Evolutionary conservation across 2,888 invertebrate species (phyloP), one percentile per base, ranked within the genome.

Genomic region (Phytoseiulus persimilis): DNA sequence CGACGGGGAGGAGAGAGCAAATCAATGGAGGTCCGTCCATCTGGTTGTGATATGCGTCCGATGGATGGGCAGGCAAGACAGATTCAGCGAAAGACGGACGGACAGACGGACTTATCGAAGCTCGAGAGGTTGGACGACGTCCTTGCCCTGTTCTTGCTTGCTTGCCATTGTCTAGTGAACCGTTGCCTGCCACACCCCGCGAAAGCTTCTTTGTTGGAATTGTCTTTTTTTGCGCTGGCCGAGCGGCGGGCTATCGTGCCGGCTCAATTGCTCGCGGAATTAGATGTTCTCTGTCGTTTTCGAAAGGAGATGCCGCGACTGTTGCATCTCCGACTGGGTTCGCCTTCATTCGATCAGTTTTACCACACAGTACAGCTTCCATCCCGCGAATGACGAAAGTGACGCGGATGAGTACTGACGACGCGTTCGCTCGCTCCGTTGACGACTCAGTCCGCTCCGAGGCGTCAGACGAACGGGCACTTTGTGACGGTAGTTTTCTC

Each of bases 101-200:
- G 46, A 46, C 65, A 2, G 5, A 11, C 65, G 23, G 65, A 65
- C 28, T 65, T 6, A 65, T 65, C 65, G 65, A 65, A 65, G 65
- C 65, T 65, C 65, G 65, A 65, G 28, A 65, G 65, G 65, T 65
- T 65, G 65, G 65, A 65, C 65, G 65, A 65, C 65, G 65, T 65
- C 65, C 65, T 65, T 65, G 65, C 65, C 65, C 65, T 65, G 65
- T 65, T 65, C 65, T 65, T 65, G 65, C 65, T 65, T 65, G 65
- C 65, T 28, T 65, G 65, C 65, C 65, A 65, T 65, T 65, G 65
- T 65, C 65, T 65, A 14, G 5, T 65, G 65, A 28, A 65, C 14
- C 65, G 65, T 28, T 65, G 65, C 65, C 65, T 65, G 65, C 65
- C 65, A 65, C 65, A 65, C 65, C 65, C 65, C 65, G 28, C 65